A percentile compares a stretch with the other conserved stretches of the same genome.
These are phyloP conservation scores for Eupithecia pulchellata DNA, from an alignment of 2,888 invertebrate species.

Conservation along the genomic window DNA sequence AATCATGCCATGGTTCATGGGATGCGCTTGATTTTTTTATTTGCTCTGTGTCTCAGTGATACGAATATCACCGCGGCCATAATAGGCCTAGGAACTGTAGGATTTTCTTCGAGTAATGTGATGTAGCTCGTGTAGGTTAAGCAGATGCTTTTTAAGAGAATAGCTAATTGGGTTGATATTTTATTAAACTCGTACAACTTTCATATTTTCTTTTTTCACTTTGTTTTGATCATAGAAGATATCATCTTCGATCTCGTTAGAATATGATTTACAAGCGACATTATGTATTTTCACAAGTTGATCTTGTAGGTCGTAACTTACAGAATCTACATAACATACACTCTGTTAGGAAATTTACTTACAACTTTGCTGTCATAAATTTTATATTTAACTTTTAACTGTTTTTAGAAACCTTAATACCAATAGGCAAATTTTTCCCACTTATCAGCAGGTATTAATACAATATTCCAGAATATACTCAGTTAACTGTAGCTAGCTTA, in stretches of 20 bases:
- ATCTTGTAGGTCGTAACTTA: neutral
- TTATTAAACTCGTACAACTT: neutral
- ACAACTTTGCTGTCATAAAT: neutral
- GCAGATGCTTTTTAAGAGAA: too few relatives aligned
- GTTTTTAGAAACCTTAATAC: neutral
- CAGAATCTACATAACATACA: neutral
- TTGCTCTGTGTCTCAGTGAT: too few relatives aligned
- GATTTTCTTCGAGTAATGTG: too few relatives aligned
- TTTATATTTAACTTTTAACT: neutral
- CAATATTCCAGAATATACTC: neutral
- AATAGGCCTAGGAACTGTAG: too few relatives aligned
- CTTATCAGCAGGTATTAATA: neutral
- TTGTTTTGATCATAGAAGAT: neutral
- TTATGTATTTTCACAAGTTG: neutral
- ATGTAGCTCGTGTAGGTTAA: too few relatives aligned
- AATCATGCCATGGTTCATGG: neutral
- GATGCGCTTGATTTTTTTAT: too few relatives aligned
- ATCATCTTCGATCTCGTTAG: neutral
- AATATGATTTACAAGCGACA: neutral
- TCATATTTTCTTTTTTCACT: neutral
- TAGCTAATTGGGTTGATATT: neutral
- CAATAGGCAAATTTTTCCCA: neutral
- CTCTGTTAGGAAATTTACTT: neutral
- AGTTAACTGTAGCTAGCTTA: neutral
- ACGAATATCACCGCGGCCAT: too few relatives aligned